phyloP scores from a whole-genome alignment of 2,113 vertebrate genomes.

The Bufo gargarizans region DNA sequence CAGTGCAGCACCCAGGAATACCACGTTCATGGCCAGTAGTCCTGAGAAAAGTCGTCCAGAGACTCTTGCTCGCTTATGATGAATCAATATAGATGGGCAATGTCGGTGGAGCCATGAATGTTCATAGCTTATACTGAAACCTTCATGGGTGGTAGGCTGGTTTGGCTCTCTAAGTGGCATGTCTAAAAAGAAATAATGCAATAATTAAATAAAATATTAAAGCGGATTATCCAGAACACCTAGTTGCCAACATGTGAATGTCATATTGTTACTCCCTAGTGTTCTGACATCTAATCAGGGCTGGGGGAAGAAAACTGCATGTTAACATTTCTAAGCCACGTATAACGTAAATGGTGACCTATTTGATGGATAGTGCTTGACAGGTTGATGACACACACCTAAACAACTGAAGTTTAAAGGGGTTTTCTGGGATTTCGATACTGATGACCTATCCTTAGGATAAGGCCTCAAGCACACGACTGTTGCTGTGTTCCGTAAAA shows the following conservation, averaged over 20 bases:
- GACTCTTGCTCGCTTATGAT: slow-evolving; percentile 73
- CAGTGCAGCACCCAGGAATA: slow-evolving; percentile 85
- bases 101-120: slow-evolving; percentile 71
- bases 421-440: no score
- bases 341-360: no score
- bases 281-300: no score
- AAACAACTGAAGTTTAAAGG: no score
- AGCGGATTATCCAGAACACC: background rate
- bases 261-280: no score
- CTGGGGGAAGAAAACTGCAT: no score
- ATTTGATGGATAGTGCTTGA: no score
- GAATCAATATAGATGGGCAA: slow-evolving; percentile 65
- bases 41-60: slow-evolving; percentile 81
- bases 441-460: no score
- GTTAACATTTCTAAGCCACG: no score
- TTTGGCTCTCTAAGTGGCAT: background rate
- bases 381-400: no score
- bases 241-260: background rate
- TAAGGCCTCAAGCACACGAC: no score
- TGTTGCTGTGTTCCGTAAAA: no score
- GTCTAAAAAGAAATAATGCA: background rate
- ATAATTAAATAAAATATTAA: background rate
- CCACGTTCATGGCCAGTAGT: slow-evolving; percentile 84
- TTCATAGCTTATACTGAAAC: slow-evolving; percentile 42
- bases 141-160: background rate